Evolutionary conservation across 53 echinoderm and acorn worm genomes (phyloP), one percentile per base, ranked within the genome.

Genomic region (Arbacia lixula): DNA sequence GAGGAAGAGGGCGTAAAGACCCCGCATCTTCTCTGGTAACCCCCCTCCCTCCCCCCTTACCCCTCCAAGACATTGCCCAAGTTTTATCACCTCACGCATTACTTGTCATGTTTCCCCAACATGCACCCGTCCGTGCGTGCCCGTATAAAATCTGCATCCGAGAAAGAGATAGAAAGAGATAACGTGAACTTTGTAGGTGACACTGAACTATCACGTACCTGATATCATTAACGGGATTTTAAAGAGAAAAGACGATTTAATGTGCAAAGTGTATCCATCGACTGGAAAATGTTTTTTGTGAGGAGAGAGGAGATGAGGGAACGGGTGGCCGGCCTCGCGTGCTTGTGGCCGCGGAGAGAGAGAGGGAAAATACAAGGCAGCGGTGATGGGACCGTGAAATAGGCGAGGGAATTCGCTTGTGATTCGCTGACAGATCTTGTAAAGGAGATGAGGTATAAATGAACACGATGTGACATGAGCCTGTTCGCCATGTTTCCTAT

Each of bases 361-460:
- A 51, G 54, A n/a, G n/a, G n/a, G n/a, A n/a, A n/a, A n/a, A n/a
- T n/a, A 53, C 74, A 53, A 52, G 74, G 34, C 37, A 32, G 74
- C 20, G 74, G n/a, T 21, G 31, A 74, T 53, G 28, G 46, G 22
- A 74, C 43, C 74, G 74, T 74, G 74, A 74, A 74, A 74, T 52
- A 50, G 36, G 53, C 74, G 34, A 74, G 74, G 74, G 74, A 52
- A 74, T 43, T 74, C 51, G 36, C 52, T 29, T 53, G 54, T 43
- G 74, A 74, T 74, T 53, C n/a, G 9, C 33, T 74, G 74, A 74
- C 74, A 53, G 74, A 74, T 74, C 74, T 53, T 74, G 74, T 74
- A 74, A 74, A 53, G 52, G 74, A 74, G 74, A 74, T 53, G 53
- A 53, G 51, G 74, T 51, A 34, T 74, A 74, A 53, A 74, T 74